phyloP scores from a whole-genome alignment of 2,888 invertebrate species.

The Operophtera brumata region DNA sequence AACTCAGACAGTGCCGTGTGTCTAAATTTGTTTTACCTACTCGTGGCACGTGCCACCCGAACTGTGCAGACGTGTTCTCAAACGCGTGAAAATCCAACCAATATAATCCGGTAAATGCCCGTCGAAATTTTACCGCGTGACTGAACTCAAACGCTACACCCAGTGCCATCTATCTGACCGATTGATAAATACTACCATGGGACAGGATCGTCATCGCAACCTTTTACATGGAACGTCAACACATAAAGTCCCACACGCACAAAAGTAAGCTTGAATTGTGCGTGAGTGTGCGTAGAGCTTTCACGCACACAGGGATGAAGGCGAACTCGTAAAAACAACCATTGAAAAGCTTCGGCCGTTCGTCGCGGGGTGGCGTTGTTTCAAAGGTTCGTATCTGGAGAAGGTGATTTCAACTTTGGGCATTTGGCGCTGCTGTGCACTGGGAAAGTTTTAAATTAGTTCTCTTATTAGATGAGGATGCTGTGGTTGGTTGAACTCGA shows the following conservation, averaged over 20 bases:
- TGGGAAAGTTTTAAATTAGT: constrained; percentile 56
- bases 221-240: constrained; percentile 63
- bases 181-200: constrained; percentile 66
- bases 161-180: constrained; percentile 72
- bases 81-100: constrained; percentile 55
- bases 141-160: constrained; percentile 46
- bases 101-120: constrained; percentile 59
- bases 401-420: constrained; percentile 44
- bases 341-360: constrained; percentile 77
- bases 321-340: constrained; percentile 59
- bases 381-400: constrained; percentile 57
- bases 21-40: constrained; percentile 58
- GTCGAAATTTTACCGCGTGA: constrained; percentile 30
- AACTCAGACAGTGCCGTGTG: constrained; percentile 62
- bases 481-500: constrained; percentile 40
- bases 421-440: constrained; percentile 65
- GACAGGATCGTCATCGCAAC: constrained; percentile 43
- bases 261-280: constrained; percentile 50
- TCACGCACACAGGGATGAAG: constrained; percentile 59
- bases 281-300: constrained; percentile 65
- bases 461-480: constrained; percentile 55
- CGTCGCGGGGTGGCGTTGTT: constrained; percentile 75
- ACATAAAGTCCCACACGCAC: constrained; percentile 68
- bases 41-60: constrained; percentile 47
- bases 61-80: constrained; percentile 58